These are phyloP conservation scores for Chrysopa pallens DNA, from an alignment of 1,140 invertebrate species.

Conservation along the genomic window DNA sequence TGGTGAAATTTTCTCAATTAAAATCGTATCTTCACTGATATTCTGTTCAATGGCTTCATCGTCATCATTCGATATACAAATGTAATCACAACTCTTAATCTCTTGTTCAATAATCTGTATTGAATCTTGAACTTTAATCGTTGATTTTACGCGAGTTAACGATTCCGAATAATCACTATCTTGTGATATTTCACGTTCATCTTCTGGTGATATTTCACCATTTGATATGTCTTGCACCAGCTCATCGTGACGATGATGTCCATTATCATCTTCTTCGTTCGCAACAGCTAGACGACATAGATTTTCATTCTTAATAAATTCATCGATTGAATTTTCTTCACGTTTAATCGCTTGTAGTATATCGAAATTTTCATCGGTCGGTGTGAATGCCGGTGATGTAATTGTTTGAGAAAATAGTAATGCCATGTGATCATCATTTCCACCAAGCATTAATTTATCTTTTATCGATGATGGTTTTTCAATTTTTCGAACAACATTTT, in stretches of 20 bases:
- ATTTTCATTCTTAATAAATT: neutral
- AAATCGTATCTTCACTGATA: too few relatives aligned
- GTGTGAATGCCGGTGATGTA: conserved; percentile 22
- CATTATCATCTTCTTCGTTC: conserved; percentile 3
- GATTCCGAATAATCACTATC: neutral
- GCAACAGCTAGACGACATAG: conserved; percentile 6
- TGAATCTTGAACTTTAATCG: too few relatives aligned
- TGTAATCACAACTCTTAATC: too few relatives aligned
- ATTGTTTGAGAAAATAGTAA: conserved; percentile 21
- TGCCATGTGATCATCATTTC: conserved; percentile 16
- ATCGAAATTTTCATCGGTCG: conserved; percentile 22
- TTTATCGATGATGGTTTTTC: conserved; percentile 9
- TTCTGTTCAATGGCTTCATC: too few relatives aligned
- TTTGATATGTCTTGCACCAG: neutral
- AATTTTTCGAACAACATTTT: neutral
- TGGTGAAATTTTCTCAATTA: too few relatives aligned
- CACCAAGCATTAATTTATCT: conserved; percentile 18
- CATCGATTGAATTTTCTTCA: conserved; percentile 1
- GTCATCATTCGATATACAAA: too few relatives aligned
- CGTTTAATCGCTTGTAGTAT: conserved; percentile 19
- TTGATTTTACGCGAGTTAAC: too few relatives aligned
- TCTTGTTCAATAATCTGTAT: too few relatives aligned
- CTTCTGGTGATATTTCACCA: neutral
- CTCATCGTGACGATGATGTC: neutral
- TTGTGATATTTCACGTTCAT: neutral